A percentile compares a stretch with the other conserved stretches of the same genome.
phyloP scores from a whole-genome alignment of 2,888 invertebrate genomes.

The Drosophila melanosoma region DNA sequence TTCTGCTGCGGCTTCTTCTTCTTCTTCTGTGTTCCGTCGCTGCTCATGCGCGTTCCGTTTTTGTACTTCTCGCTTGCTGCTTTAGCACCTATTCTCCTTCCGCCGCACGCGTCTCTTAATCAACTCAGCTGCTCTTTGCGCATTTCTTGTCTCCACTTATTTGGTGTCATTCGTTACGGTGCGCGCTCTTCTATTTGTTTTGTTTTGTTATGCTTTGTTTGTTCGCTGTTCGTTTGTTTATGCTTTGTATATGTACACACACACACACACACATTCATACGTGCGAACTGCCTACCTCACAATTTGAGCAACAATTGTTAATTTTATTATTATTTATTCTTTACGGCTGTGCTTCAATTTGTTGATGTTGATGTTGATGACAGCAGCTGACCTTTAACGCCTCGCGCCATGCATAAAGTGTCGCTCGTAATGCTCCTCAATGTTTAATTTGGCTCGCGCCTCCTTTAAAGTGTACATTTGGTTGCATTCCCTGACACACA shows the following conservation, averaged over 20 bases:
- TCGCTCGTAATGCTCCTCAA: constrained; percentile 28
- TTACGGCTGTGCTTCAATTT: constrained; percentile 44
- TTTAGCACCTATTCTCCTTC: constrained; percentile 1
- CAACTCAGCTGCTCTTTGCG: background rate
- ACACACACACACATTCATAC: background rate
- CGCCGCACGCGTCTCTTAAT: background rate
- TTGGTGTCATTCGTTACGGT: constrained; percentile 72
- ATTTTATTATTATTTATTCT: constrained; percentile 25
- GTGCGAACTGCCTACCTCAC: background rate
- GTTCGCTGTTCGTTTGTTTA: constrained; percentile 11
- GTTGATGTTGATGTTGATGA: constrained; percentile 26
- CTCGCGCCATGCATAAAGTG: constrained; percentile 56
- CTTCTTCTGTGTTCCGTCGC: constrained; percentile 12
- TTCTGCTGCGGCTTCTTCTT: background rate
- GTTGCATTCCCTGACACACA: background rate
- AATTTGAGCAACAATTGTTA: constrained; percentile 38
- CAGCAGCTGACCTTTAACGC: constrained; percentile 65
- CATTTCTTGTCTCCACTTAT: constrained; percentile 26
- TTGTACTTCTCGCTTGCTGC: constrained; percentile 30
- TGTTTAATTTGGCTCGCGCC: constrained; percentile 30
- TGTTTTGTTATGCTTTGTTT: constrained; percentile 49
- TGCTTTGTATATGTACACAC: background rate
- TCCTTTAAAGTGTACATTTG: background rate
- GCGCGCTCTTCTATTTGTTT: constrained; percentile 46
- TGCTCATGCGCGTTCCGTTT: constrained; percentile 44